These are phyloP conservation scores for Coptodon rendalli DNA, from an alignment of 2,113 vertebrate genomes.

Conservation along the genomic window DNA sequence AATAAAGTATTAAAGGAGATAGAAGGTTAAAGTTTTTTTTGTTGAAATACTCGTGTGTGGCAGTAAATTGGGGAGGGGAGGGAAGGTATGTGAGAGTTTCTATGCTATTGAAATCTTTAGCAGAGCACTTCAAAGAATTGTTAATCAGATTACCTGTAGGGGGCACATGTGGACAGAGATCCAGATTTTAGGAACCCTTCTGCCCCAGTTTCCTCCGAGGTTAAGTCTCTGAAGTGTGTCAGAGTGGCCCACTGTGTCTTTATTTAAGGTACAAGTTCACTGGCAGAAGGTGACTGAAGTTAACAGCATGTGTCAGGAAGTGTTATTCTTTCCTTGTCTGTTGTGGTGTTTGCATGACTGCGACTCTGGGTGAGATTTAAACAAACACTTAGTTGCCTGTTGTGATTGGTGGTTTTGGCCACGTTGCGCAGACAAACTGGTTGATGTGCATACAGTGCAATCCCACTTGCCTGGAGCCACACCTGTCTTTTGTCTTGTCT, in stretches of 20 bases:
- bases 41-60: background rate
- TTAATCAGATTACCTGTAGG: slow-evolving; percentile 37
- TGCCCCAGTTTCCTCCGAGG: background rate
- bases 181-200: background rate
- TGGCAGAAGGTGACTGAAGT: background rate
- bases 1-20: background rate
- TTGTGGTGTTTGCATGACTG: background rate
- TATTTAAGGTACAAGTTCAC: background rate
- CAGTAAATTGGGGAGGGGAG: background rate
- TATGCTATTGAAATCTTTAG: background rate
- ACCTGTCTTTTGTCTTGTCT: background rate
- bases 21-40: background rate
- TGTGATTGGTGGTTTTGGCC: slow-evolving; percentile 17
- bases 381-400: slow-evolving; percentile 1
- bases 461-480: background rate
- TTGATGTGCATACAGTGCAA: background rate
- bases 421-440: background rate
- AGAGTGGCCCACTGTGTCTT: background rate
- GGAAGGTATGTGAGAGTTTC: background rate
- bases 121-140: background rate
- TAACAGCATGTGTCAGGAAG: background rate
- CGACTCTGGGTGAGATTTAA: background rate
- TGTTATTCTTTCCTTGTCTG: background rate
- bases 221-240: background rate
- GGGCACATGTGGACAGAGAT: slow-evolving; percentile 22